Conservation (phyloP, 2,888 invertebrate species). For the Troides aeacus region DNA sequence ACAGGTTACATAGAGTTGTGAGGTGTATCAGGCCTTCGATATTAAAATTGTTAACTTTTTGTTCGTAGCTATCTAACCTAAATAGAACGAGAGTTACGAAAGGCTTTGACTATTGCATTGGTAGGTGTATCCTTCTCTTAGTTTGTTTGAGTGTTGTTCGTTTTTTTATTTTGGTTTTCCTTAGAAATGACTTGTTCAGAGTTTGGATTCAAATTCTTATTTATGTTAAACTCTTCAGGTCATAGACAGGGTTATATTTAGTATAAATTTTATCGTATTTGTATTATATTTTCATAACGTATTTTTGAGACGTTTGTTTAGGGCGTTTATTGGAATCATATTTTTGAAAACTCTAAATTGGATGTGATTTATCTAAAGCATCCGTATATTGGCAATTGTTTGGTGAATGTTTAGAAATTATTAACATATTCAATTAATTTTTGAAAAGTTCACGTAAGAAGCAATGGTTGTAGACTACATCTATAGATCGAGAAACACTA, state of each 20-base stretch:
- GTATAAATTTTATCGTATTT: slow-evolving; percentile 80
- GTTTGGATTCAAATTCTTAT: slow-evolving; percentile 62
- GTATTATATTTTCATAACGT: slow-evolving; percentile 80
- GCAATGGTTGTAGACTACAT: slow-evolving; percentile 17
- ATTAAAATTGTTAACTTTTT: slow-evolving; percentile 34
- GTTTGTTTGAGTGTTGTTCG: slow-evolving; percentile 33
- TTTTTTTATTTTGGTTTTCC: slow-evolving; percentile 41
- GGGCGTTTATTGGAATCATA: slow-evolving; percentile 77
- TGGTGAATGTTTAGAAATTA: slow-evolving; percentile 28
- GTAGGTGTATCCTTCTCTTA: slow-evolving; percentile 33
- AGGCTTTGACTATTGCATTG: slow-evolving; percentile 37
- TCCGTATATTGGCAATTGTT: slow-evolving; percentile 57
- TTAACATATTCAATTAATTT: slow-evolving; percentile 37
- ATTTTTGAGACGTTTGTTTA: slow-evolving; percentile 80
- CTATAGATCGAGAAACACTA: slow-evolving; percentile 18
- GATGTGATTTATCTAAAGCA: slow-evolving; percentile 69
- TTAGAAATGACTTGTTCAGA: slow-evolving; percentile 73
- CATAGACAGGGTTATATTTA: slow-evolving; percentile 81
- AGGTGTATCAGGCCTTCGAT: slow-evolving; percentile 65
- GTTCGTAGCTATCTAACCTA: slow-evolving; percentile 36
- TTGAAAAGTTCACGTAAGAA: slow-evolving; percentile 34
- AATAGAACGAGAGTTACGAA: slow-evolving; percentile 31
- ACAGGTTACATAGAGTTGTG: slow-evolving; percentile 65
- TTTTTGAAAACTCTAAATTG: slow-evolving; percentile 77
- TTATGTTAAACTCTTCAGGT: slow-evolving; percentile 77